These are phyloP conservation scores for Dasysyrphus albostriatus DNA, from an alignment of 2,888 invertebrate species.

Conservation along the genomic window DNA sequence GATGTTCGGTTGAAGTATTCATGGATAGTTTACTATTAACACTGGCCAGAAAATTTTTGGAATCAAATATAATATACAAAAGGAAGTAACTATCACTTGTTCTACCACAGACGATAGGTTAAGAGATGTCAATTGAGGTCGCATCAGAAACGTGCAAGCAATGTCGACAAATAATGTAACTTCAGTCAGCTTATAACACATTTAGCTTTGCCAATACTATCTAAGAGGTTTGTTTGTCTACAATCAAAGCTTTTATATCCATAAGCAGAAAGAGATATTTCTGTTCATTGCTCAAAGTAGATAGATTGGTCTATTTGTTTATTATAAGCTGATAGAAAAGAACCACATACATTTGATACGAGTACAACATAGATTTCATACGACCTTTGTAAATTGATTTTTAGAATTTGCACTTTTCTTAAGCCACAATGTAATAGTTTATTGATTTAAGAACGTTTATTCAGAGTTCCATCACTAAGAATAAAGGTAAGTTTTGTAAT, in stretches of 20 bases:
- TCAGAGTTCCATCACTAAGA: no score
- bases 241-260: neutral
- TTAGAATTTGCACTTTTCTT: neutral
- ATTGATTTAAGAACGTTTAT: no score
- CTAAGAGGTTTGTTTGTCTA: neutral
- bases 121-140: constrained; percentile 12
- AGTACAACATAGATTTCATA: neutral
- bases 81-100: neutral
- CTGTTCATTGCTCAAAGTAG: neutral
- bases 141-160: constrained; percentile 17
- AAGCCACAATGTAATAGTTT: no score
- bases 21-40: neutral
- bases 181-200: neutral
- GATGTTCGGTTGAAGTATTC: constrained; percentile 16
- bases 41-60: neutral
- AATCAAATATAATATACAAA: constrained; percentile 12
- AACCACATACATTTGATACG: neutral
- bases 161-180: constrained; percentile 15
- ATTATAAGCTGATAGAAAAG: neutral
- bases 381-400: neutral
- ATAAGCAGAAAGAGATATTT: neutral
- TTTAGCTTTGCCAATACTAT: neutral
- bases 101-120: neutral
- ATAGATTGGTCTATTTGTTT: neutral
- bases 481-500: no score